Percentiles rank a stretch among this genome's conserved stretches.
phyloP scores from a whole-genome alignment of 2,797 vertebrate species.

The Danio kyathit region DNA sequence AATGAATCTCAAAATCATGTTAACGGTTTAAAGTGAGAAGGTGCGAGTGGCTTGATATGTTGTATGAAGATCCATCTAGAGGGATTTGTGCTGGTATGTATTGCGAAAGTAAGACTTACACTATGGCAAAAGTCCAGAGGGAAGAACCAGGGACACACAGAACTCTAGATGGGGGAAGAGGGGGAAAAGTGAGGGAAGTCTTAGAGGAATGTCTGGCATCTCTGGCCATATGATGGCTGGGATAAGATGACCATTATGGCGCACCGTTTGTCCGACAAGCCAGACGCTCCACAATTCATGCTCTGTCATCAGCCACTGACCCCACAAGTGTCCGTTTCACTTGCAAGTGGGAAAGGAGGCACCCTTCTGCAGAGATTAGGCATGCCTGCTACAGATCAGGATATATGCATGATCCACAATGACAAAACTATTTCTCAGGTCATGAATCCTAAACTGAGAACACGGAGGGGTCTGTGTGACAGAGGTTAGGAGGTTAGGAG shows the following conservation, averaged over 20 bases:
- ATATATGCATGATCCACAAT: constrained; percentile 7
- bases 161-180: constrained; percentile 3
- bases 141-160: constrained; percentile 15
- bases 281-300: constrained; percentile 40
- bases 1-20: neutral
- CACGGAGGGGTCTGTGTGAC: constrained; percentile 28
- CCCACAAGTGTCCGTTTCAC: constrained; percentile 42
- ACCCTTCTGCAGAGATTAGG: constrained; percentile 43
- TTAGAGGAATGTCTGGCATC: constrained; percentile 60
- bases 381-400: constrained; percentile 19
- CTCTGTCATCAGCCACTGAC: constrained; percentile 48
- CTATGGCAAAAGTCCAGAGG: neutral
- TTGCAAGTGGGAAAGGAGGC: constrained; percentile 45
- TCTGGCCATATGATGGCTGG: constrained; percentile 29
- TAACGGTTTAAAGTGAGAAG: constrained; percentile 22
- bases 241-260: constrained; percentile 58
- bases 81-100: constrained; percentile 29
- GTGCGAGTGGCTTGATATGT: neutral
- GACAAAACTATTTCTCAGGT: constrained; percentile 50
- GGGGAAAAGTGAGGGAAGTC: constrained; percentile 16
- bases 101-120: constrained; percentile 8
- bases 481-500: constrained; percentile 19
- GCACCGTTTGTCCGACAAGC: constrained; percentile 15
- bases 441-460: constrained; percentile 45
- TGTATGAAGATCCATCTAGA: constrained; percentile 47